Conservation (phyloP, 1,140 invertebrate genomes). For the Drosophila kanapiae region DNA sequence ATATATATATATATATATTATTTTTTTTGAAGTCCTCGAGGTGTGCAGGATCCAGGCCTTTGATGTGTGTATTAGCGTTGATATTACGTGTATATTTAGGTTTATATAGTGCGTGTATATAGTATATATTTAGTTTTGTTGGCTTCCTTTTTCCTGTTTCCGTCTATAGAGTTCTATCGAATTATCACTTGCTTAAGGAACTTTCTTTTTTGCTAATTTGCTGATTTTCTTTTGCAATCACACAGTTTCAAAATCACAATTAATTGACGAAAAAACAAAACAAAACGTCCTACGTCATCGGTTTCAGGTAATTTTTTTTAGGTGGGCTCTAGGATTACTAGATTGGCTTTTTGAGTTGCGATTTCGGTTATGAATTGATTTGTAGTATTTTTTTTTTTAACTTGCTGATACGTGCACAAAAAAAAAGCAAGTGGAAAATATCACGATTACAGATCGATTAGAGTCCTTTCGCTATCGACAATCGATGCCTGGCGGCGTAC, state of each 20-base stretch:
- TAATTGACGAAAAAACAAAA: constrained; percentile 63
- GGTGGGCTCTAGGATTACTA: constrained; percentile 1
- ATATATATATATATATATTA: constrained; percentile 1
- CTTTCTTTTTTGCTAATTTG: constrained; percentile 68
- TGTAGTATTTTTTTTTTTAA: background rate
- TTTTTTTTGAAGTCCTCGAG: constrained; percentile 11
- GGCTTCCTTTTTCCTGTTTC: constrained; percentile 12
- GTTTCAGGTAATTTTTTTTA: constrained; percentile 1
- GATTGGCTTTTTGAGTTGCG: background rate
- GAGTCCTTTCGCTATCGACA: constrained; percentile 31
- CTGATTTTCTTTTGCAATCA: constrained; percentile 70
- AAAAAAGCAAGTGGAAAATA: constrained; percentile 20
- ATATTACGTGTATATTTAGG: constrained; percentile 3
- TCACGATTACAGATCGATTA: constrained; percentile 29
- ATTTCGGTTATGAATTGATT: background rate
- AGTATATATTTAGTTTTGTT: constrained; percentile 12
- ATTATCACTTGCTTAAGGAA: constrained; percentile 80
- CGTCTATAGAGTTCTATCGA: constrained; percentile 42
- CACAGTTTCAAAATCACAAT: constrained; percentile 81
- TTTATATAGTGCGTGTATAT: constrained; percentile 10
- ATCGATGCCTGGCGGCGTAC: background rate
- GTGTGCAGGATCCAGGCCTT: background rate
- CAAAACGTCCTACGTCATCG: constrained; percentile 32
- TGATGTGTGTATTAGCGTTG: constrained; percentile 10
- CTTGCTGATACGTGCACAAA: constrained; percentile 47